Evolutionary conservation across 2,113 vertebrate species (phyloP).

Genomic region (Camelus bactrianus): DNA sequence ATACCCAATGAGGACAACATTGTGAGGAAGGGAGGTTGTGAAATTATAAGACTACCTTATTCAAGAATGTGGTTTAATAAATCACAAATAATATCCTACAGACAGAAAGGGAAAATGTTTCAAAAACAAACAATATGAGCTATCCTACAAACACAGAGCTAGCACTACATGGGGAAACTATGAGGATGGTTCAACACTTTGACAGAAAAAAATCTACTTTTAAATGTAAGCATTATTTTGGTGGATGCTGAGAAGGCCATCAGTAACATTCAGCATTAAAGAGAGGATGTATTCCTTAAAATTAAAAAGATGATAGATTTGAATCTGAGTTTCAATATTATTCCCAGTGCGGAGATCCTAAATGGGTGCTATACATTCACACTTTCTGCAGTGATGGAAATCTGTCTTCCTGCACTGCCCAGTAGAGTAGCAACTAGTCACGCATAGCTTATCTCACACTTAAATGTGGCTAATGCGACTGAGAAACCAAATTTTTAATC

Average conservation of each 20-base stretch:
- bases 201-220: constrained; percentile 26
- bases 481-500: background rate
- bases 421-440: background rate
- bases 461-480: background rate
- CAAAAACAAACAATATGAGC: background rate
- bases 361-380: background rate
- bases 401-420: background rate
- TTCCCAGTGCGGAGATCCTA: background rate
- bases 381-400: background rate
- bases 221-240: constrained; percentile 48
- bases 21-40: rapidly evolving
- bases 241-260: background rate
- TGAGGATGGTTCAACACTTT: background rate
- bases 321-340: background rate
- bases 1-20: background rate
- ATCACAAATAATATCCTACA: background rate
- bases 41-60: background rate
- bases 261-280: constrained; percentile 10
- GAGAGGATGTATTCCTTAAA: background rate
- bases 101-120: background rate
- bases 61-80: constrained; percentile 35
- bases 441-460: background rate
- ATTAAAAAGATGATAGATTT: background rate
- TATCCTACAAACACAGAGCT: background rate
- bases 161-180: background rate